Conservation (phyloP, 2,113 vertebrate genomes). For the Callipepla squamata region DNA sequence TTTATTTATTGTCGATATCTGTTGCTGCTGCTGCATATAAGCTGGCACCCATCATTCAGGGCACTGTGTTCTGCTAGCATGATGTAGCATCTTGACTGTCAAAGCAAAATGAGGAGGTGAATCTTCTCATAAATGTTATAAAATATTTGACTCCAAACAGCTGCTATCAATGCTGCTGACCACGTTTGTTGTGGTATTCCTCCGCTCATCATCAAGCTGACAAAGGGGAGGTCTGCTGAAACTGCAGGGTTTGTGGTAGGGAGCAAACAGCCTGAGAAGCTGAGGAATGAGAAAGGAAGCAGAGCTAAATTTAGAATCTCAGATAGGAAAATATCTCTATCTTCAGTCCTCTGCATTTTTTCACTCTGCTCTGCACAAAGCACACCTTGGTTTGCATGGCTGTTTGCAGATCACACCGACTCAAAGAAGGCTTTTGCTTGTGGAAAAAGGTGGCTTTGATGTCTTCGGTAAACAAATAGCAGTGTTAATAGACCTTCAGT, state of each 20-base stretch:
- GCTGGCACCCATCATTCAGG: not conserved
- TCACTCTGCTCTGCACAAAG: not conserved
- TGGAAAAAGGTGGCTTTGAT: conserved; percentile 11
- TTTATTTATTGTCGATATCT: not conserved
- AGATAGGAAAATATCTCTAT: not conserved
- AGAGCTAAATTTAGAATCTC: not conserved
- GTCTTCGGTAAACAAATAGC: conserved; percentile 52
- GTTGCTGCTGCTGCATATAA: not conserved
- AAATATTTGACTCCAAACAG: conserved; percentile 2
- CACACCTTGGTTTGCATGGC: not conserved
- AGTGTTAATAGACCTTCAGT: conserved; percentile 36
- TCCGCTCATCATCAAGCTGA: not conserved
- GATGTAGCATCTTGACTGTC: not conserved
- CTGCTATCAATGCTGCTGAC: not conserved
- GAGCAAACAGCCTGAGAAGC: not conserved
- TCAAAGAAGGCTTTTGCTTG: not conserved
- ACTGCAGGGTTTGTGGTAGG: not conserved
- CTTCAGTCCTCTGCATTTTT: not conserved
- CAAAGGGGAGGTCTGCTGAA: not conserved
- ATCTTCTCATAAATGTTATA: not conserved
- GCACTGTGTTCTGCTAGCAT: not conserved
- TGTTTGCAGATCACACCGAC: not conserved
- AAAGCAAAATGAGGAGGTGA: not conserved
- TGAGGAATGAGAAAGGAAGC: not conserved
- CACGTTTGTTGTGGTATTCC: accelerated